Conservation (phyloP, 1,140 invertebrate species). For the Drosophila hydei region DNA sequence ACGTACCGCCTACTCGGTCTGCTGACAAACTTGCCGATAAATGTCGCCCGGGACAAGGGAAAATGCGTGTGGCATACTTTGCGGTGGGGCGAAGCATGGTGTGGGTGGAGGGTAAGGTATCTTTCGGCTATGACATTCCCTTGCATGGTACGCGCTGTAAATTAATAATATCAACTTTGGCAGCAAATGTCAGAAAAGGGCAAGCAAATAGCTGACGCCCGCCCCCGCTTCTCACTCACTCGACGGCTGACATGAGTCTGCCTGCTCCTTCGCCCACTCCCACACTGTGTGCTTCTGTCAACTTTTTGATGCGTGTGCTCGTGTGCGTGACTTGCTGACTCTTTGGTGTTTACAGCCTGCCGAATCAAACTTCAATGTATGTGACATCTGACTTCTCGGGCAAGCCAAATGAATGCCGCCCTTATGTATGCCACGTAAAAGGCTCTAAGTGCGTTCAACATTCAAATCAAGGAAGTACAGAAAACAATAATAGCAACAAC, state of each 20-base stretch:
- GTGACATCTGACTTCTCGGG: constrained; percentile 48
- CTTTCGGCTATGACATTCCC: constrained; percentile 8
- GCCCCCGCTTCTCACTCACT: not conserved
- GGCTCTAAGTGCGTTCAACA: constrained; percentile 43
- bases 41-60: constrained; percentile 39
- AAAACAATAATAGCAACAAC: not conserved
- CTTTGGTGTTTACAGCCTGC: constrained; percentile 59
- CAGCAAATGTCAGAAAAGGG: constrained; percentile 67
- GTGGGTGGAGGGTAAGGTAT: not conserved
- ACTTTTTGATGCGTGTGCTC: constrained; percentile 9
- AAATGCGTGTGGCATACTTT: constrained; percentile 53
- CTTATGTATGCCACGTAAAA: constrained; percentile 45
- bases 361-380: constrained; percentile 59
- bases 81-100: not conserved
- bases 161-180: constrained; percentile 72
- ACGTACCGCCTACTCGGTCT: not conserved
- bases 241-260: not conserved
- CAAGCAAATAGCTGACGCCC: constrained; percentile 37
- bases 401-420: constrained; percentile 23
- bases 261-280: not conserved
- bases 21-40: constrained; percentile 39
- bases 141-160: constrained; percentile 51
- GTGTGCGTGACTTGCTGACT: constrained; percentile 59
- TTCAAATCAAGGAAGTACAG: constrained; percentile 35
- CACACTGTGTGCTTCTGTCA: constrained; percentile 35